Evolutionary conservation across 1,140 invertebrate genomes (phyloP).

Genomic region (Sipha flava): DNA sequence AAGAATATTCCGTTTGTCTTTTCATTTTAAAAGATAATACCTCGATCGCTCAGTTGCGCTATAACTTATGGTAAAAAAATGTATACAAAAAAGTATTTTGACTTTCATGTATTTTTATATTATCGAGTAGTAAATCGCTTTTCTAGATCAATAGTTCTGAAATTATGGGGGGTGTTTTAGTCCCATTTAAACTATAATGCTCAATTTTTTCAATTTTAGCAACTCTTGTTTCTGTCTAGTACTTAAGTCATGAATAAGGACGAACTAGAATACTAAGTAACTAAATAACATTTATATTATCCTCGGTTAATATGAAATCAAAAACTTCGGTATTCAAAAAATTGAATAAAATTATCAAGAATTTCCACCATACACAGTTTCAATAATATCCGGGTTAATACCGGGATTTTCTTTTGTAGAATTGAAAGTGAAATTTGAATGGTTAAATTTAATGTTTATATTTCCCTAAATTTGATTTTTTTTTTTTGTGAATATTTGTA

Average conservation of each 20-base stretch:
- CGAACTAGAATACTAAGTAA: neutral
- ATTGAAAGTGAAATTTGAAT: neutral
- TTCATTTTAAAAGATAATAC: constrained; percentile 39
- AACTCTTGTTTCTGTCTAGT: neutral
- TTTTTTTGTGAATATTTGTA: no score
- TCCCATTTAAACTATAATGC: neutral
- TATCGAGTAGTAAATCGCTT: neutral
- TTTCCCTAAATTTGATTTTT: no score
- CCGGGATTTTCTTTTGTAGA: neutral
- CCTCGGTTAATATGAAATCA: neutral
- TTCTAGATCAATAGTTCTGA: neutral
- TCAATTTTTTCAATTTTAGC: neutral
- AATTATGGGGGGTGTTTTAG: no score
- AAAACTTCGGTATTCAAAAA: neutral
- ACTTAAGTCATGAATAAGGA: neutral
- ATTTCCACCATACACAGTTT: neutral
- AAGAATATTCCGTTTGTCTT: constrained; percentile 37
- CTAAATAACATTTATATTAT: neutral
- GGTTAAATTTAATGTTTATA: no score
- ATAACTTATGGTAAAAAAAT: neutral
- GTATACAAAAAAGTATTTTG: neutral
- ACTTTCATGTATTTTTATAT: neutral
- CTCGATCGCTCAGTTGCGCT: constrained; percentile 5
- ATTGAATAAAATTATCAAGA: neutral
- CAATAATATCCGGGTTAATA: neutral